A percentile compares a stretch with the other conserved stretches of the same genome.
Conservation (phyloP, 2,888 invertebrate genomes). For the Augochlorella aurata region DNA sequence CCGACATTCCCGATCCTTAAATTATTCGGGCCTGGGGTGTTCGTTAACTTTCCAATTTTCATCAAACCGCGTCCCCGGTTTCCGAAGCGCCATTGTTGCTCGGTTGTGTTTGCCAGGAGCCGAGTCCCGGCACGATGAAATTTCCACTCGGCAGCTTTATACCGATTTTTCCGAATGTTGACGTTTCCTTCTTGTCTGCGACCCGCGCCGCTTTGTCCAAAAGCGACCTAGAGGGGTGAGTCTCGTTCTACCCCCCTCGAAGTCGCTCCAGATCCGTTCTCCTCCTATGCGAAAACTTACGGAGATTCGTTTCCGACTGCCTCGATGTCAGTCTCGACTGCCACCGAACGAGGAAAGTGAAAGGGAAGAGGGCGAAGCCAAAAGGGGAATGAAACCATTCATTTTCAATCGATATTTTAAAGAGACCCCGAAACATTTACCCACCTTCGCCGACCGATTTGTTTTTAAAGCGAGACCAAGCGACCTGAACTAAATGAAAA, state of each 20-base stretch:
- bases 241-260: not conserved
- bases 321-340: conserved; percentile 26
- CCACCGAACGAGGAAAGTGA: not conserved
- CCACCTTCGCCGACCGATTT: conserved; percentile 33
- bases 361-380: not conserved
- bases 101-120: conserved; percentile 40
- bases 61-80: conserved; percentile 20
- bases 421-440: conserved; percentile 50
- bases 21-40: conserved; percentile 32
- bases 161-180: conserved; percentile 61
- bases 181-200: conserved; percentile 48
- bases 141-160: conserved; percentile 46
- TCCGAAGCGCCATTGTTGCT: conserved; percentile 42
- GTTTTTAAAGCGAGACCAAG: conserved; percentile 26
- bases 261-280: conserved; percentile 17
- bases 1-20: conserved; percentile 19
- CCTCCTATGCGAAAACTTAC: conserved; percentile 37
- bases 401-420: conserved; percentile 68
- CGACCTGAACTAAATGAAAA: conserved; percentile 17
- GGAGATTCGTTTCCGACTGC: conserved; percentile 55
- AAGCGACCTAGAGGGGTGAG: conserved; percentile 10
- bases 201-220: conserved; percentile 30
- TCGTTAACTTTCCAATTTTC: conserved; percentile 36
- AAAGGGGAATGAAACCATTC: conserved; percentile 26
- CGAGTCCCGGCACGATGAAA: conserved; percentile 22